These are phyloP conservation scores for Papilio glaucus DNA, from an alignment of 1,140 invertebrate species.

Conservation along the genomic window DNA sequence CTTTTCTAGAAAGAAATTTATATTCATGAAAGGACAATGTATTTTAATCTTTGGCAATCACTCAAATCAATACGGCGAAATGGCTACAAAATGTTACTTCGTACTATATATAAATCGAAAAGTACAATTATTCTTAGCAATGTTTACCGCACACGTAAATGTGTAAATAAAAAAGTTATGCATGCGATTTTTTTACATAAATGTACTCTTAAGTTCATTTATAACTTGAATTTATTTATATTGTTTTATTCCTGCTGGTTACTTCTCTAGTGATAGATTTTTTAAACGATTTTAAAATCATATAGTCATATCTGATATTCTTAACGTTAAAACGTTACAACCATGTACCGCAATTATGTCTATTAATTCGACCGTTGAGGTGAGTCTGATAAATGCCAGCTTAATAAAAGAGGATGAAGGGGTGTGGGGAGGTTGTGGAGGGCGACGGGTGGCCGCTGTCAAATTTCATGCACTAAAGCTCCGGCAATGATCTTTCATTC, in stretches of 20 bases:
- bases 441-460: slow-evolving; percentile 52
- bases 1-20: too few species aligned
- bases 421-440: slow-evolving; percentile 36
- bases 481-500: slow-evolving; percentile 54
- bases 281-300: slow-evolving; percentile 29
- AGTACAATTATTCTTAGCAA: too few species aligned
- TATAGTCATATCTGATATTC: slow-evolving; percentile 31
- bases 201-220: too few species aligned
- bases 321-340: slow-evolving; percentile 59
- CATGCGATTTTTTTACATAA: too few species aligned
- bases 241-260: neutral
- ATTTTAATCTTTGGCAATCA: too few species aligned
- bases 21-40: too few species aligned
- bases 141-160: too few species aligned
- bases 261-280: slow-evolving; percentile 21
- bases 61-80: too few species aligned
- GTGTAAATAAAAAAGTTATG: too few species aligned
- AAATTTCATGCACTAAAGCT: slow-evolving; percentile 70
- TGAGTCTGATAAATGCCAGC: slow-evolving; percentile 61
- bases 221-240: slow-evolving; percentile 17
- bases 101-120: too few species aligned
- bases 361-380: slow-evolving; percentile 62
- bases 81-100: too few species aligned
- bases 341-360: slow-evolving; percentile 54
- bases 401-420: slow-evolving; percentile 52